A percentile compares a stretch with the other conserved stretches of the same genome.
Conservation (phyloP, 2,888 invertebrate species). For the Drosophila colorata region DNA sequence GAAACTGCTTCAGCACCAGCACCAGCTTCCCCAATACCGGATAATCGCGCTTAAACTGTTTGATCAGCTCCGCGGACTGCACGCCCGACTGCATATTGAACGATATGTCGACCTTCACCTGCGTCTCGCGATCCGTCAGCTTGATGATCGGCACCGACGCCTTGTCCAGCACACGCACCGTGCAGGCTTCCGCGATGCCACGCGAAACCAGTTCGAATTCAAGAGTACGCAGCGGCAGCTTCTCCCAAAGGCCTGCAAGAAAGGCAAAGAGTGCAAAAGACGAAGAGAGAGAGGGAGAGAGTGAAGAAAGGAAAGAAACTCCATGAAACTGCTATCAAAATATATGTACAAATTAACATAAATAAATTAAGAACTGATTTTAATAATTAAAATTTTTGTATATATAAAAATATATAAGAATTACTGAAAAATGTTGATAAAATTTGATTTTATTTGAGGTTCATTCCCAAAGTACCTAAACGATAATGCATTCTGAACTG, state of each 20-base stretch:
- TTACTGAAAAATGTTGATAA: no score
- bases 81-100: constrained; percentile 99
- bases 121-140: constrained; percentile 93
- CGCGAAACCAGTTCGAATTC: constrained; percentile 95
- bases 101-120: constrained; percentile 98
- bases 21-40: constrained; percentile 97
- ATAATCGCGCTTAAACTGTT: constrained; percentile 94
- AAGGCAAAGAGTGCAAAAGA: background rate
- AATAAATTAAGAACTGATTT: no score
- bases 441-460: no score
- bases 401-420: no score
- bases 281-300: background rate
- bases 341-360: no score
- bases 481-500: no score
- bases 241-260: constrained; percentile 91
- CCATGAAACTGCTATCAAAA: background rate
- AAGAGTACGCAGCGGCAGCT: constrained; percentile 95
- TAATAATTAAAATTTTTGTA: no score
- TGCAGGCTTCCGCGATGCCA: constrained; percentile 94
- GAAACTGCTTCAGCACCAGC: constrained; percentile 99
- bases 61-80: constrained; percentile 97
- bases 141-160: constrained; percentile 99
- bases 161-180: constrained; percentile 98
- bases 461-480: no score
- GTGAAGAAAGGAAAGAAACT: background rate